These are phyloP conservation scores for Chloroclystis v-ata DNA, from an alignment of 2,888 invertebrate species.

Conservation along the genomic window DNA sequence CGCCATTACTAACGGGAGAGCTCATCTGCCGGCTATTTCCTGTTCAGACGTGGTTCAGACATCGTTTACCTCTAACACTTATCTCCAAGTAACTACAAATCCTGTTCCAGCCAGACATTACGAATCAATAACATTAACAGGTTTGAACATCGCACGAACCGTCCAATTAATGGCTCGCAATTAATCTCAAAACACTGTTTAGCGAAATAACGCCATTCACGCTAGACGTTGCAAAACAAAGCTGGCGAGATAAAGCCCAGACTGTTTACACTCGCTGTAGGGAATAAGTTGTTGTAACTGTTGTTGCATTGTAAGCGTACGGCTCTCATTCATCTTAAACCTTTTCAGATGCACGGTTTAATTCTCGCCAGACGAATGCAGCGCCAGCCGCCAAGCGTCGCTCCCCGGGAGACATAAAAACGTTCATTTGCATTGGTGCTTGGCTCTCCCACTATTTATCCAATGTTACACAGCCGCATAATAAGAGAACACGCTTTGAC, in stretches of 20 bases:
- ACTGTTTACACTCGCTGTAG: conserved; percentile 59
- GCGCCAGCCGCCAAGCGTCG: conserved; percentile 27
- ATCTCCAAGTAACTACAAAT: conserved; percentile 17
- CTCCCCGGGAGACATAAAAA: conserved; percentile 56
- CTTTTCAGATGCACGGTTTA: conserved; percentile 68
- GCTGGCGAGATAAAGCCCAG: conserved; percentile 52
- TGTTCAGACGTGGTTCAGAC: conserved; percentile 62
- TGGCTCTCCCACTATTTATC: conserved; percentile 59
- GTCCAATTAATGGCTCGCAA: conserved; percentile 1
- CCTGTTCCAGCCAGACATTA: conserved; percentile 16
- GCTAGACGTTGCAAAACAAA: conserved; percentile 39
- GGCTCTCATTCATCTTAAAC: conserved; percentile 69
- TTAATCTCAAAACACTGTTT: conserved; percentile 8
- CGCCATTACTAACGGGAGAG: conserved; percentile 44
- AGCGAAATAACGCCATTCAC: conserved; percentile 30
- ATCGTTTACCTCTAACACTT: conserved; percentile 40
- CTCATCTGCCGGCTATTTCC: conserved; percentile 71
- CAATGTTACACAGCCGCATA: conserved; percentile 62
- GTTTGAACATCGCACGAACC: conserved; percentile 1
- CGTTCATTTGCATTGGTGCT: conserved; percentile 69
- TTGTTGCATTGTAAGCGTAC: conserved; percentile 65
- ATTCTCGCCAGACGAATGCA: conserved; percentile 64
- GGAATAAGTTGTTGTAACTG: conserved; percentile 68
- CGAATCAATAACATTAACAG: conserved; percentile 32
- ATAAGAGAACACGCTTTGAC: conserved; percentile 62